Base-by-base conservation (phyloP, 1,140 invertebrate species). In the Nixonia krombeini region DNA sequence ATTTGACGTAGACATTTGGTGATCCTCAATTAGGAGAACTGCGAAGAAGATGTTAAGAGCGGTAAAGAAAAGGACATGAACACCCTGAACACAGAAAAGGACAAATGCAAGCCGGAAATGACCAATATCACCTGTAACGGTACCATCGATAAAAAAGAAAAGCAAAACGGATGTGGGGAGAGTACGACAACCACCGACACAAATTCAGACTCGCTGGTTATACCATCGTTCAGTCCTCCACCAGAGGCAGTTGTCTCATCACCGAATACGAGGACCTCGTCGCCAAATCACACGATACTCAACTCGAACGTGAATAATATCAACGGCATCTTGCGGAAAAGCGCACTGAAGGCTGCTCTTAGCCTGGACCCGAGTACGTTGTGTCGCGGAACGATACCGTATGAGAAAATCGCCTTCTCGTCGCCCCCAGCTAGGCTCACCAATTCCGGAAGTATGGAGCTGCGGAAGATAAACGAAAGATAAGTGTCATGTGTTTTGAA, bases 341-440 rank as follows among this genome's bases (percentile, higher is more conserved):
- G 56, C 28, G 69, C 81, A 3, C 69, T 86, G 13, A 86, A 84
- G 63, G 85, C 84, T 3, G 83, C 85, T 1, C 74, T 88, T 12
- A 86, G 87, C 5, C 72, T 88, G 49, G 87, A 88, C 50, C 84
- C 86, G 0, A 82, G 83, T 18, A 79, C 86, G 0, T 73, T 88
- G 2, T 81, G 78, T 42, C 74, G 81, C 9, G 76, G 70, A 0
- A 73, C 75, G 4, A 83, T 83, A 53, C 78, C 81, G 0, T 83
- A 84, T 42, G 81, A 83, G 26, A 84, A 85, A 44, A 84, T 85
- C 29, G 63, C 77, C 0, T 81, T 84, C 49, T 74, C 79, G 18
- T 70, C 79, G 29, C 77, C 72, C 4, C 70, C 78, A 0, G 74
- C 76, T 10, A 76, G 71, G 18, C 67, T 79, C 0, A 75, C 65